These are phyloP conservation scores for Acrobasis repandana DNA, from an alignment of 2,888 invertebrate genomes.

Conservation along the genomic window DNA sequence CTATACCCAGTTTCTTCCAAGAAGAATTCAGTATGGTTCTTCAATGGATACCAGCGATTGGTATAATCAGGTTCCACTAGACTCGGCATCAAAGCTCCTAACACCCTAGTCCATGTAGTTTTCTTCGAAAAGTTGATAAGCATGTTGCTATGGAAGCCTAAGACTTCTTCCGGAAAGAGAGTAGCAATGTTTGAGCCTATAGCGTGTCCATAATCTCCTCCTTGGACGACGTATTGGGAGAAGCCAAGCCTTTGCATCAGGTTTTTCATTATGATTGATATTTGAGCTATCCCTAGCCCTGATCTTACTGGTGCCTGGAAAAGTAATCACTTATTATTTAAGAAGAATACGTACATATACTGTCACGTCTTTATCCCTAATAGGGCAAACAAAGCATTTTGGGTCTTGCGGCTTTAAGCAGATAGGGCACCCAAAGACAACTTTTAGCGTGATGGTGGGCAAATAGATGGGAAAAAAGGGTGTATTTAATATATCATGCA, in stretches of 20 bases:
- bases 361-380: no score
- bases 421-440: no score
- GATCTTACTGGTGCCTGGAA: constrained; percentile 78
- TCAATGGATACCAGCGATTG: constrained; percentile 79
- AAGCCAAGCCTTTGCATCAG: constrained; percentile 88
- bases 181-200: constrained; percentile 84
- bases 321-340: constrained; percentile 2
- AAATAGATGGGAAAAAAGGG: no score
- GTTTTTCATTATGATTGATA: constrained; percentile 85
- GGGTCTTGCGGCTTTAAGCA: no score
- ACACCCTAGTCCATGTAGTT: constrained; percentile 51
- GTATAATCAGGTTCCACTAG: constrained; percentile 70
- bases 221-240: constrained; percentile 86
- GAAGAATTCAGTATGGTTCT: constrained; percentile 49
- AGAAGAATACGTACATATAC: no score
- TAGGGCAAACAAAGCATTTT: no score
- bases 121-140: constrained; percentile 63
- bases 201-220: constrained; percentile 89
- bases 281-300: constrained; percentile 83
- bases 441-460: no score
- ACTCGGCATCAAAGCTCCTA: constrained; percentile 78
- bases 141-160: constrained; percentile 86
- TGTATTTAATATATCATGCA: no score
- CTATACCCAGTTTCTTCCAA: constrained; percentile 84
- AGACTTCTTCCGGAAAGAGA: constrained; percentile 83